Evolutionary conservation across 1,140 invertebrate genomes (phyloP), one percentile per base, ranked within the genome.

Genomic region (Drosophila nigromelanica): DNA sequence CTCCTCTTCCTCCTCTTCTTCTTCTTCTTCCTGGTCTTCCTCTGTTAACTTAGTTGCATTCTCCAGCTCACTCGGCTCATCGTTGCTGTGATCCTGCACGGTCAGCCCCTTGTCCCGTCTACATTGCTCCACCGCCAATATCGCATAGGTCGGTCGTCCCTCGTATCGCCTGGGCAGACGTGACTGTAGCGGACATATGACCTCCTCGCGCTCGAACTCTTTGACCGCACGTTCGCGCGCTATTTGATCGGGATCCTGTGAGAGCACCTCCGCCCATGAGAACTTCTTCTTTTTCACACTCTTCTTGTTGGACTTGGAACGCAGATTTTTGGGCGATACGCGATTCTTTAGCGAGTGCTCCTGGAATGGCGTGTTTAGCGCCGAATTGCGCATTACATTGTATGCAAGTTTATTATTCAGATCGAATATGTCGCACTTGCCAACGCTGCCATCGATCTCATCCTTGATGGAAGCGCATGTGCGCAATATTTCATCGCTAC

Each of bases 291-390:
- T 91, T 72, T 90, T 90, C 4, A 60, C 11, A 37, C 73, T 73
- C 39, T 89, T 90, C 55, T 90, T 90, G 24, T 82, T 86, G 6
- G 91, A 89, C 58, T 91, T 92, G 35, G 91, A 92, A 24, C 91
- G 89, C 66, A 92, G 78, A 85, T 92, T 92, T 33, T 92, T 92
- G 7, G 91, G 91, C n/a, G 91, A 92, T 1, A 92, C 90, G 12
- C 91, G 83, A 80, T 91, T 92, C 2, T 82, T 85, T 5, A 91
- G 73, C 21, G 87, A 82, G 15, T 87, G 81, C 50, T 92, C 91
- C 37, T 87, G 80, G 50, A 91, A 91, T 55, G 91, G 89, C 15
- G 90, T 89, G 52, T 58, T 75, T 5, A 83, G 60, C 35, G 76
- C 27, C 1, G 80, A 45, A 37, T 73, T 75, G 6, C 83, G 72